These are phyloP conservation scores for Meandrusa payeni DNA, from an alignment of 2,888 invertebrate species.

Conservation along the genomic window DNA sequence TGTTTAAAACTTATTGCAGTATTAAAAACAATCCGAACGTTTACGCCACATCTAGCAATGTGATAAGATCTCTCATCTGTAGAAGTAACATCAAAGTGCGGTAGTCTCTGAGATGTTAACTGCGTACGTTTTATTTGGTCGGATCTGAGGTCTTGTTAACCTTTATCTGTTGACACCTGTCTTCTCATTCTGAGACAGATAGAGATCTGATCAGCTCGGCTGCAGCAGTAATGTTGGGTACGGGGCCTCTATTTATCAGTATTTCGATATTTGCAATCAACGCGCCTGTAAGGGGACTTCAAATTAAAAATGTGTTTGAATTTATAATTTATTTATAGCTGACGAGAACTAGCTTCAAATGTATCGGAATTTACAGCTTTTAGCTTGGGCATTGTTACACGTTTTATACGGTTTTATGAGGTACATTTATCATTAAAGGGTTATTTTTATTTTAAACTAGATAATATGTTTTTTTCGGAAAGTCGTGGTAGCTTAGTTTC, in stretches of 20 bases:
- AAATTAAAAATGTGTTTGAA: too few relatives aligned
- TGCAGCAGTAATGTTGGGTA: constrained; percentile 2
- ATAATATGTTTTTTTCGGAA: too few relatives aligned
- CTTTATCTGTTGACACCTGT: constrained; percentile 25
- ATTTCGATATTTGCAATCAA: constrained; percentile 24
- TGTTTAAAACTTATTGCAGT: background rate
- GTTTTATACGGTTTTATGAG: too few relatives aligned
- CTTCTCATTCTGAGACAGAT: constrained; percentile 21
- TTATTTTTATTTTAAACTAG: too few relatives aligned
- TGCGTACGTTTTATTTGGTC: constrained; percentile 20
- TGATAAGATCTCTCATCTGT: constrained; percentile 23
- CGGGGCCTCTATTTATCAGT: constrained; percentile 17
- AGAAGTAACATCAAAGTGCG: constrained; percentile 21
- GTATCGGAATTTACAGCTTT: too few relatives aligned
- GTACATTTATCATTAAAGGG: too few relatives aligned
- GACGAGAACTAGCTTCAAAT: too few relatives aligned
- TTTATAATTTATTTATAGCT: too few relatives aligned
- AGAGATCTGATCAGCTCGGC: constrained; percentile 19
- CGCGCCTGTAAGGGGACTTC: too few relatives aligned
- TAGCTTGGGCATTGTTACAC: too few relatives aligned
- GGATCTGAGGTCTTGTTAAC: constrained; percentile 22
- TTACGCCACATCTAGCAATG: constrained; percentile 12
- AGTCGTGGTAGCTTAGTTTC: too few relatives aligned
- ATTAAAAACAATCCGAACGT: constrained; percentile 9
- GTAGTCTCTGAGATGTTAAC: constrained; percentile 18